Evolutionary conservation across 2,888 invertebrate species (phyloP).

Genomic region (Calameuta idolon): DNA sequence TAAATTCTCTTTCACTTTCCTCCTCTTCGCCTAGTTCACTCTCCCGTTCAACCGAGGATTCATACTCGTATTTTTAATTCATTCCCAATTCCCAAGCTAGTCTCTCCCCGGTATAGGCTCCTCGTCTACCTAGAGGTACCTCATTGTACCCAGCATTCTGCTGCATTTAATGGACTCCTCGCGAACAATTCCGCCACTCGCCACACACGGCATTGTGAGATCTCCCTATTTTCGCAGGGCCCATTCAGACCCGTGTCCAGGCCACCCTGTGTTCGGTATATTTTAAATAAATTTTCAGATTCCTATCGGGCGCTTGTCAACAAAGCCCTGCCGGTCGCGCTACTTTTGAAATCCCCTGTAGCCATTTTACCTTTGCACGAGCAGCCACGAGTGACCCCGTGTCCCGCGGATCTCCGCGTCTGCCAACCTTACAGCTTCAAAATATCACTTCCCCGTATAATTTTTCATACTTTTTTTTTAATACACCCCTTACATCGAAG

Average conservation of each 20-base stretch:
- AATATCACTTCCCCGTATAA: no score
- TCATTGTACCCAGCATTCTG: slow-evolving; percentile 37
- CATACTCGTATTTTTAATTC: slow-evolving; percentile 39
- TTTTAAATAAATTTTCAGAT: slow-evolving; percentile 1
- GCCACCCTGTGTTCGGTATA: background rate
- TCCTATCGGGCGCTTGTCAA: background rate
- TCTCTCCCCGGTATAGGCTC: slow-evolving; percentile 13
- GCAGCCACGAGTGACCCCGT: no score
- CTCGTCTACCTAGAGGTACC: slow-evolving; percentile 25
- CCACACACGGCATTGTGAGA: slow-evolving; percentile 30
- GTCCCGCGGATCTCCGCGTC: no score
- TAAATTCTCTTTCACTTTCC: slow-evolving; percentile 17
- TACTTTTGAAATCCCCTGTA: no score
- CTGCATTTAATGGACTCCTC: slow-evolving; percentile 46
- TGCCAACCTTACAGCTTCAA: no score
- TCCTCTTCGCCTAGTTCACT: slow-evolving; percentile 18
- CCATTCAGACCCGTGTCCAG: background rate
- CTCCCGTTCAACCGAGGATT: slow-evolving; percentile 21
- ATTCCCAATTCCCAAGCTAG: slow-evolving; percentile 43
- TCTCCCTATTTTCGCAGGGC: slow-evolving; percentile 17
- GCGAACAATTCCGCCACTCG: slow-evolving; percentile 42
- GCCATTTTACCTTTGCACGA: no score
- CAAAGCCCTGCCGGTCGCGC: background rate
- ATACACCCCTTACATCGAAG: slow-evolving; percentile 1
- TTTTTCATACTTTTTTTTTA: background rate